Evolutionary conservation across 2,797 vertebrate species (phyloP).

Genomic region (Arctocebus calabarensis): DNA sequence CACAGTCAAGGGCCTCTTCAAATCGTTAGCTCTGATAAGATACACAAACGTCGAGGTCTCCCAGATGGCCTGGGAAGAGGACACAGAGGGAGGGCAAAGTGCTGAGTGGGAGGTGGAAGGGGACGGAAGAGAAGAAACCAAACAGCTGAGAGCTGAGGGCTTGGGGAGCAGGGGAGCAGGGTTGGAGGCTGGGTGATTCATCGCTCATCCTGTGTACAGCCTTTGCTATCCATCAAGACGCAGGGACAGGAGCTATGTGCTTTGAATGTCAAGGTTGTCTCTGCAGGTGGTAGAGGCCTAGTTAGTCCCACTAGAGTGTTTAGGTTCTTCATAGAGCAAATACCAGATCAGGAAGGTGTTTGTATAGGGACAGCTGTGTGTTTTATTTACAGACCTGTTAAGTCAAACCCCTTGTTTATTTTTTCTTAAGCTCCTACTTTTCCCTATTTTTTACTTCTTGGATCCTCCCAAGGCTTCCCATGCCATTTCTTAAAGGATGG

Average conservation of each 20-base stretch:
- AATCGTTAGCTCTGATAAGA: conserved; percentile 13
- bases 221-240: not conserved
- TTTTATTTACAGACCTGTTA: not conserved
- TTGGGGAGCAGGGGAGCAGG: not conserved
- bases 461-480: not conserved
- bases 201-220: not conserved
- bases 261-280: not conserved
- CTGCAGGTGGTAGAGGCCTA: not conserved
- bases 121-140: not conserved
- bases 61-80: not conserved
- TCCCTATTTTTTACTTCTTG: not conserved
- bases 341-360: not conserved
- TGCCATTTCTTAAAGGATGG: not conserved
- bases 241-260: not conserved
- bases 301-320: not conserved
- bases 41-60: conserved; percentile 37
- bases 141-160: not conserved
- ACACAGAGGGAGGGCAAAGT: not conserved
- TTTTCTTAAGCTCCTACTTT: not conserved
- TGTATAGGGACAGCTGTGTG: not conserved
- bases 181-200: not conserved
- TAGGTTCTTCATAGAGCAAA: not conserved
- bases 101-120: not conserved
- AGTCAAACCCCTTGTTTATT: not conserved
- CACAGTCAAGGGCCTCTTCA: conserved; percentile 26